phyloP scores from a whole-genome alignment of 2,888 invertebrate species.

The Corbicula japonica region DNA sequence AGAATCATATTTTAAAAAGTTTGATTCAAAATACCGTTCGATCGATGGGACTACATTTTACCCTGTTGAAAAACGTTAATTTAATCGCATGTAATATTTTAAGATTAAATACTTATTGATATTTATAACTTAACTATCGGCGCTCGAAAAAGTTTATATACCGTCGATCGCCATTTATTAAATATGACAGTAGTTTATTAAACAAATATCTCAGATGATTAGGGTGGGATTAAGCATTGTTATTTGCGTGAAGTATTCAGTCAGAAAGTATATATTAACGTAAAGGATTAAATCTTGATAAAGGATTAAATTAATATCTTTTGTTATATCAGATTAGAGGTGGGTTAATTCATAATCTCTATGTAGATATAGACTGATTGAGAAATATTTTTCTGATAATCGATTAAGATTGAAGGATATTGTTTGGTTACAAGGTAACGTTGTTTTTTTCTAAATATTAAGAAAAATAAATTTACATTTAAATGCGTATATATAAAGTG shows the following conservation, averaged over 20 bases:
- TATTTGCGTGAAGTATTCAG: constrained; percentile 7
- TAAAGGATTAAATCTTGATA: constrained; percentile 8
- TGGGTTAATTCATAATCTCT: neutral
- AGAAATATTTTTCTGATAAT: neutral
- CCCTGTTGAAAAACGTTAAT: too few relatives aligned
- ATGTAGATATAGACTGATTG: neutral
- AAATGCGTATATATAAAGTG: neutral
- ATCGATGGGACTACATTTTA: too few relatives aligned
- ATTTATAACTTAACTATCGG: too few relatives aligned
- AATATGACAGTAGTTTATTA: neutral
- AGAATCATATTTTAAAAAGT: too few relatives aligned
- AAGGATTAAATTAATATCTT: too few relatives aligned
- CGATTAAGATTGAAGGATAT: neutral
- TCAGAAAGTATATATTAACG: constrained; percentile 18
- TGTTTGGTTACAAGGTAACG: constrained; percentile 12
- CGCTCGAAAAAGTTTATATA: too few relatives aligned
- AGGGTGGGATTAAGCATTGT: constrained; percentile 13
- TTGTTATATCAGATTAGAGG: too few relatives aligned
- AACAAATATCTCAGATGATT: constrained; percentile 1
- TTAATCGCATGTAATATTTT: too few relatives aligned
- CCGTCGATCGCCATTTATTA: too few relatives aligned
- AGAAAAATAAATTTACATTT: too few relatives aligned
- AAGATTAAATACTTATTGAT: too few relatives aligned
- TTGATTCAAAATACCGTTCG: too few relatives aligned
- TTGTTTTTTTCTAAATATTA: neutral